Percentiles rank a stretch among this genome's conserved stretches.
Evolutionary conservation across 2,888 invertebrate species (phyloP).

Genomic region (Esperia sulphurella): DNA sequence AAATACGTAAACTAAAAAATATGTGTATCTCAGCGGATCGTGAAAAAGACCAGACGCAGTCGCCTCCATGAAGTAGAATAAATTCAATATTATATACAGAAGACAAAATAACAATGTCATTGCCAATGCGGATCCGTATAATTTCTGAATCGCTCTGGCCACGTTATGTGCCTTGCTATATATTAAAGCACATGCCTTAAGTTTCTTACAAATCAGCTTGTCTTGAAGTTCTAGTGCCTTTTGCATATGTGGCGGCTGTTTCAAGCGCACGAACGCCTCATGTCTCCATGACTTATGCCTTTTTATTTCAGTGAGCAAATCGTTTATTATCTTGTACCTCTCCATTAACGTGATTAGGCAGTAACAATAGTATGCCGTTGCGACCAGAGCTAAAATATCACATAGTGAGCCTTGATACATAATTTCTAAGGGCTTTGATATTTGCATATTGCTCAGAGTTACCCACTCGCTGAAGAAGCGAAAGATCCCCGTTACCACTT

Average conservation of each 20-base stretch:
- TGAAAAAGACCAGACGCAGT: conserved; percentile 52
- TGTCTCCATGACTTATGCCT: conserved; percentile 33
- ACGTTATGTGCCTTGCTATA: conserved; percentile 34
- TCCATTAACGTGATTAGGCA: conserved; percentile 31
- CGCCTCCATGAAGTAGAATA: conserved; percentile 65
- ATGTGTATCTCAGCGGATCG: conserved; percentile 37
- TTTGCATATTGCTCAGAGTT: conserved; percentile 22
- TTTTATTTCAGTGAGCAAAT: conserved; percentile 35
- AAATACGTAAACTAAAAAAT: conserved; percentile 43
- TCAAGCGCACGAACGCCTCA: conserved; percentile 32
- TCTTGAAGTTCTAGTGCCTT: background rate
- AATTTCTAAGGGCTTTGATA: conserved; percentile 35
- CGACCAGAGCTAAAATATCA: conserved; percentile 36
- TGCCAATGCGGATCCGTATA: conserved; percentile 40
- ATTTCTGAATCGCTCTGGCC: conserved; percentile 26
- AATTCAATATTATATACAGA: conserved; percentile 38
- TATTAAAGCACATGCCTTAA: background rate
- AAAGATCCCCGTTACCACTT: conserved; percentile 18
- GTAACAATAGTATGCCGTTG: conserved; percentile 39
- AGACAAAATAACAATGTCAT: conserved; percentile 36
- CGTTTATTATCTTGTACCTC: conserved; percentile 45
- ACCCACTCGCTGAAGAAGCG: conserved; percentile 34
- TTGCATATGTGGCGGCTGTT: conserved; percentile 19
- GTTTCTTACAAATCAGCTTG: background rate
- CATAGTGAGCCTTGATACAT: conserved; percentile 42